Conservation (phyloP, 2,113 vertebrate genomes). For the Maccullochella peelii region DNA sequence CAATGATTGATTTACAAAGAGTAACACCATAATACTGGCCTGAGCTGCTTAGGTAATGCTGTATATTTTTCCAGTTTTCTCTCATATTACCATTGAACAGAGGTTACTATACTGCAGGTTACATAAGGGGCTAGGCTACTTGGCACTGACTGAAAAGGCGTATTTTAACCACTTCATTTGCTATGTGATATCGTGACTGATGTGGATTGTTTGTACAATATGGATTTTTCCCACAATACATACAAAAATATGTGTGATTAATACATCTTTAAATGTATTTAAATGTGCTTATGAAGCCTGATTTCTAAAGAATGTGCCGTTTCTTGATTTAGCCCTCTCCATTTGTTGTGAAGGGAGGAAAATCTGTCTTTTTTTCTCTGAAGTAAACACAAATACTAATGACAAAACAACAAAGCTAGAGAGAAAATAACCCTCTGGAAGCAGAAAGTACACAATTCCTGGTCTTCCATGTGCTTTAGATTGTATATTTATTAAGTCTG, state of each 20-base stretch:
- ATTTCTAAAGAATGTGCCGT: conserved; percentile 10
- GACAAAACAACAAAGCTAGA: conserved; percentile 45
- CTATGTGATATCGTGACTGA: neutral
- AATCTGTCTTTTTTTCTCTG: conserved; percentile 7
- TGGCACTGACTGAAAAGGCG: neutral
- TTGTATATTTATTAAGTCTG: conserved; percentile 55
- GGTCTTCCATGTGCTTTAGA: conserved; percentile 49
- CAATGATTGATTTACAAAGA: neutral
- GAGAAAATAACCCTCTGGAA: conserved; percentile 18
- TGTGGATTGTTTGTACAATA: conserved; percentile 8
- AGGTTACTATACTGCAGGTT: neutral
- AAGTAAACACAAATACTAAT: conserved; percentile 46
- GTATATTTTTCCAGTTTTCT: neutral
- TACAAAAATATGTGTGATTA: neutral
- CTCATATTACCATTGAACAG: conserved; percentile 3
- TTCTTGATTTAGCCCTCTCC: conserved; percentile 16
- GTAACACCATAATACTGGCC: neutral
- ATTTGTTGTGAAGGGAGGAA: conserved; percentile 24
- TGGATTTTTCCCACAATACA: neutral
- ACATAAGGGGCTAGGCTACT: conserved; percentile 2
- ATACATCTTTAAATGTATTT: conserved; percentile 21
- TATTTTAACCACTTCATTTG: conserved; percentile 1
- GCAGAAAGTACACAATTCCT: conserved; percentile 27
- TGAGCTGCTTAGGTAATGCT: conserved; percentile 16
- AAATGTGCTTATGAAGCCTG: conserved; percentile 4